Evolutionary conservation across 2,113 vertebrate genomes (phyloP).

Genomic region (Heterotilapia buettikoferi): DNA sequence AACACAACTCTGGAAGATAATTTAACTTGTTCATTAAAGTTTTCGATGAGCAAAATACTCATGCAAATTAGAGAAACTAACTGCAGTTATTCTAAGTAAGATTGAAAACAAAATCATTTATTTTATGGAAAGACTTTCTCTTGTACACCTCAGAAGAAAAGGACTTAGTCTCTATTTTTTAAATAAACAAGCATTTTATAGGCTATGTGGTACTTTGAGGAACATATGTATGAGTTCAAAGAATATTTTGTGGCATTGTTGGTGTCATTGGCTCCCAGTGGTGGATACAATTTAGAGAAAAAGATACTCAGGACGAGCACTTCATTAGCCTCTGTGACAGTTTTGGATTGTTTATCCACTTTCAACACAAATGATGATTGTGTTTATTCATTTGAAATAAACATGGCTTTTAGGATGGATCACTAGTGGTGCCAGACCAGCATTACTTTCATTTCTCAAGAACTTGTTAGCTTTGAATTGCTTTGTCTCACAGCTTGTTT

Average conservation of each 20-base stretch:
- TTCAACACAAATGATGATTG: neutral
- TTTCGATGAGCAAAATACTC: neutral
- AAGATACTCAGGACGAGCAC: constrained; percentile 19
- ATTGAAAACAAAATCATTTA: neutral
- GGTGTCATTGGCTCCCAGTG: neutral
- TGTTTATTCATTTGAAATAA: constrained; percentile 8
- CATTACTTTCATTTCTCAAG: constrained; percentile 22
- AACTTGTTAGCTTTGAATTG: constrained; percentile 14
- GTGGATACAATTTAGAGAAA: neutral
- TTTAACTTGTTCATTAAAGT: constrained; percentile 7
- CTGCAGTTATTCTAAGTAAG: neutral
- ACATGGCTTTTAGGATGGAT: neutral
- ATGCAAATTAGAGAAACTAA: neutral
- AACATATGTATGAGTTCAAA: constrained; percentile 15
- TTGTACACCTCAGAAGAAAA: neutral
- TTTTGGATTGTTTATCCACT: neutral
- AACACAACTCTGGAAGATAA: neutral
- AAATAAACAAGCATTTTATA: constrained; percentile 45
- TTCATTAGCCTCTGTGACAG: neutral
- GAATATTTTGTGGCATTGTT: neutral
- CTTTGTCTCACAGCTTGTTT: neutral
- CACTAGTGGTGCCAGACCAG: constrained; percentile 40
- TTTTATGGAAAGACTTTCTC: neutral
- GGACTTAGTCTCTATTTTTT: constrained; percentile 34
- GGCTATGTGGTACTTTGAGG: constrained; percentile 20